phyloP scores from a whole-genome alignment of 1,140 invertebrate species.

The Drosophila pseudoobscura region DNA sequence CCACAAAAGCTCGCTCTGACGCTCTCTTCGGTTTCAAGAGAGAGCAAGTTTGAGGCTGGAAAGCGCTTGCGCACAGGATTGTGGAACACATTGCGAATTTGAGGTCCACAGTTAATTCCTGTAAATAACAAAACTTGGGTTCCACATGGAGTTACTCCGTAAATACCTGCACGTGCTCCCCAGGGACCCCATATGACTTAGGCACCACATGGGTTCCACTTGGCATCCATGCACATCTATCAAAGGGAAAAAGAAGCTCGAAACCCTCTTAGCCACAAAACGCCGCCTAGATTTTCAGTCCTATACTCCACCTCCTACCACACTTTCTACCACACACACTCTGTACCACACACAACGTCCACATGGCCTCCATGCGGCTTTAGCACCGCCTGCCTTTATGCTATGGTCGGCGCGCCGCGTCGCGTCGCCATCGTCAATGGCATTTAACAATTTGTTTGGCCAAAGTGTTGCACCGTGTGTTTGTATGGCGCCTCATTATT shows the following conservation, averaged over 20 bases:
- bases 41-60: constrained; percentile 40
- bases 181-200: constrained; percentile 21
- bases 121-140: constrained; percentile 47
- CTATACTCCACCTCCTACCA: not conserved
- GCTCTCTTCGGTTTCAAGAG: not conserved
- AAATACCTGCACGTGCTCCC: constrained; percentile 41
- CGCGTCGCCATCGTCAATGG: constrained; percentile 9
- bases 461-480: constrained; percentile 72
- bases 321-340: not conserved
- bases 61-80: constrained; percentile 40
- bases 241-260: constrained; percentile 1
- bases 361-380: constrained; percentile 22
- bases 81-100: constrained; percentile 8
- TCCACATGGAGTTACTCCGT: constrained; percentile 37
- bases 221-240: constrained; percentile 22
- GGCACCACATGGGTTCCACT: constrained; percentile 1
- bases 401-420: not conserved
- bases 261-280: constrained; percentile 26
- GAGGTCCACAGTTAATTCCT: constrained; percentile 17
- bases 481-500: constrained; percentile 71
- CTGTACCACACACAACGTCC: not conserved
- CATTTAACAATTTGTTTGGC: constrained; percentile 52
- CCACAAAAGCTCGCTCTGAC: constrained; percentile 47
- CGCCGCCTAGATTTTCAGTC: constrained; percentile 47
- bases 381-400: not conserved